Conservation (phyloP, 2,888 invertebrate species). For the Sympetrum striolatum region DNA sequence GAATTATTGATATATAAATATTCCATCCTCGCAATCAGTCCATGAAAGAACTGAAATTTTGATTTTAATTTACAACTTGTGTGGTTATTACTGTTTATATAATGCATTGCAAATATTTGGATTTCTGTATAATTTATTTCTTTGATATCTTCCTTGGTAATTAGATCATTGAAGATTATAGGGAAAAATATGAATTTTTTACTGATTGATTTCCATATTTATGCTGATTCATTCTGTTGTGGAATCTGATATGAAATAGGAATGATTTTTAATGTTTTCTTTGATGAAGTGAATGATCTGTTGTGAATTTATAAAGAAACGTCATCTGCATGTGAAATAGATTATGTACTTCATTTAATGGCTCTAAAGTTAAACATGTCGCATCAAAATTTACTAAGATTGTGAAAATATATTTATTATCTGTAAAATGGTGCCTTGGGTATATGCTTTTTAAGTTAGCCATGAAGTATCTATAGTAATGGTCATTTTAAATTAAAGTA, state of each 20-base stretch:
- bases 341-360: not conserved
- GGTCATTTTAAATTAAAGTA: not conserved
- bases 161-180: not conserved
- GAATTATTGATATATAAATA: not conserved
- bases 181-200: not conserved
- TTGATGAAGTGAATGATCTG: not conserved
- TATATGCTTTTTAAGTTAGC: slow-evolving; percentile 1
- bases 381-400: not conserved
- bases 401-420: not conserved
- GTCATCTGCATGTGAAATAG: not conserved
- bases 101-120: not conserved
- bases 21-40: not conserved
- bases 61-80: not conserved
- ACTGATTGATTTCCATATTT: not conserved
- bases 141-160: not conserved
- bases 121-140: not conserved
- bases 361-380: not conserved
- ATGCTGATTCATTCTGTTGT: not conserved
- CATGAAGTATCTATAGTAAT: not conserved
- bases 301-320: not conserved
- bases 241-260: not conserved
- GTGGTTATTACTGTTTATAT: not conserved
- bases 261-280: not conserved
- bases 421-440: slow-evolving; percentile 24
- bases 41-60: not conserved